Evolutionary conservation across 2,797 vertebrate genomes (phyloP).

Genomic region (Brotula barbata): DNA sequence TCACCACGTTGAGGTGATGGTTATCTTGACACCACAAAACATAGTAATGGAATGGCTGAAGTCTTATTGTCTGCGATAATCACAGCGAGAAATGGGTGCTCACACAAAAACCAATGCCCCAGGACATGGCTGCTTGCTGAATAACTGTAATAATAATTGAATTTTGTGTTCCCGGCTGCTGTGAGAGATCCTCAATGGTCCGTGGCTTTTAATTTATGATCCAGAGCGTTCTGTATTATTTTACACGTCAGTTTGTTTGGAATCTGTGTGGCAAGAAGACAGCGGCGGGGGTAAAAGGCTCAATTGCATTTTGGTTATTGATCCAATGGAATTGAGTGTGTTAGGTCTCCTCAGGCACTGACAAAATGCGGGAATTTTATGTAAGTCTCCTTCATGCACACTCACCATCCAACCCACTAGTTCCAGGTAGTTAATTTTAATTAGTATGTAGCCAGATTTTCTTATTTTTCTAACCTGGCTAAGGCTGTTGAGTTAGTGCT

Average conservation of each 20-base stretch:
- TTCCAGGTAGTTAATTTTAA: conserved; percentile 50
- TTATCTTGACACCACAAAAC: conserved; percentile 1
- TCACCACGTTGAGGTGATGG: conserved; percentile 11
- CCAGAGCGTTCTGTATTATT: conserved; percentile 59
- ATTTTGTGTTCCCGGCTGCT: conserved; percentile 19
- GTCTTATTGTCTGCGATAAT: conserved; percentile 33
- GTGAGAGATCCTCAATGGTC: conserved; percentile 63
- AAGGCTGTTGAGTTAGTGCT: conserved; percentile 40
- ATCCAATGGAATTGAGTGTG: conserved; percentile 48
- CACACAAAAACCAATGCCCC: not conserved
- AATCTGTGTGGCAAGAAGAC: conserved; percentile 48
- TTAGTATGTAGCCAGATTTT: conserved; percentile 14
- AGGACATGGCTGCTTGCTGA: conserved; percentile 34
- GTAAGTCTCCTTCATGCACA: conserved; percentile 19
- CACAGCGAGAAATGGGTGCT: conserved; percentile 24
- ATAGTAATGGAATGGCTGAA: conserved; percentile 31
- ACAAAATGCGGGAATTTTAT: conserved; percentile 27
- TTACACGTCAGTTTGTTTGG: conserved; percentile 53
- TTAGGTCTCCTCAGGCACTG: conserved; percentile 6
- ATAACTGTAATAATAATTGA: conserved; percentile 53
- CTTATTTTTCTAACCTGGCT: conserved; percentile 28
- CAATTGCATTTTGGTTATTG: conserved; percentile 68
- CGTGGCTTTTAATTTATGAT: conserved; percentile 72
- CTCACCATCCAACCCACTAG: conserved; percentile 18
- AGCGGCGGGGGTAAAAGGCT: conserved; percentile 44